Evolutionary conservation across 2,888 invertebrate genomes (phyloP), one percentile per base, ranked within the genome.

Genomic region (Epistrophella euchroma): DNA sequence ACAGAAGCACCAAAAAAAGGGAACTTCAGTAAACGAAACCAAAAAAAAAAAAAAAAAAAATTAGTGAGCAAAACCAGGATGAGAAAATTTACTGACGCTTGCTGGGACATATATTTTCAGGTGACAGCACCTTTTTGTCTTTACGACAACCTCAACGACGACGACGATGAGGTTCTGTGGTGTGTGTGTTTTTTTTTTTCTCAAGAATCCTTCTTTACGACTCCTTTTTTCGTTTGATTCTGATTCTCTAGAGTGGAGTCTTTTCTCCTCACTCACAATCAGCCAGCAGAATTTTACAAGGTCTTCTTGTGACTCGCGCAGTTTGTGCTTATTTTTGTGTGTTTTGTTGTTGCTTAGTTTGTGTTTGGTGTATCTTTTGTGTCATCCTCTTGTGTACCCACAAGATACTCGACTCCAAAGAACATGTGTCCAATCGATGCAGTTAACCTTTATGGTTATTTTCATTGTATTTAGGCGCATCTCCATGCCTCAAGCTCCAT

Each of bases 91-190:
- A 89, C 88, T 90, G 88, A 88, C 88, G 74, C 83, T 85, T 74
- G 50, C 74, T 73, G 85, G 88, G 86, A 88, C 85, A 89, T 89
- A 89, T 88, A 88, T 89, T 88, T 89, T 86, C 74, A 88, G 88
- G 88, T 89, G 89, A 89, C 89, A 89, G 89, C 68, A 70, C 85
- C 81, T 89, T 89, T 88, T 88, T 89, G 88, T 86, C 77, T 82
- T 82, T 74, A 82, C 82, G 77, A 82, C 68, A 66, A 82, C 47
- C 10, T 37, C 35, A 37, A 28, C 60, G 28, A 62, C 40, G 25
- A 64, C 45, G 64, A 66, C 47, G 64, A 66, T 47, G 50, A 37
- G 50, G 37, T 68, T 52, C 35, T 52, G 25, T 22, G 22, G 25
- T 25, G 22, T 50, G 3, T 28, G 25, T 50, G 15, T 15, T 50